These are phyloP conservation scores for Platyscapa corneri DNA, from an alignment of 1,140 invertebrate genomes.

Conservation along the genomic window DNA sequence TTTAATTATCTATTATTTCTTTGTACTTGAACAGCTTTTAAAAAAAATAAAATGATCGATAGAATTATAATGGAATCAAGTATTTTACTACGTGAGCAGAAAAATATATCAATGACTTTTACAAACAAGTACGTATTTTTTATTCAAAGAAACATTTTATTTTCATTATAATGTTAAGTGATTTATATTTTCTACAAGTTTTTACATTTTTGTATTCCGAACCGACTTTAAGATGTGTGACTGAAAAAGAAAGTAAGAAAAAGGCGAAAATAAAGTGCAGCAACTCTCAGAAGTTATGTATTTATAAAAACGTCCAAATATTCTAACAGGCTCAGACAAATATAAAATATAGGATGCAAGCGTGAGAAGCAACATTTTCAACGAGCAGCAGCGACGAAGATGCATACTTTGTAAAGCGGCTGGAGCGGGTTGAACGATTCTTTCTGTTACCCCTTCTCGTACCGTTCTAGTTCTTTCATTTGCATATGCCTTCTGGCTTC, in stretches of 20 bases:
- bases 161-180: constrained; percentile 6
- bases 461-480: neutral
- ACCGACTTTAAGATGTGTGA: too few relatives aligned
- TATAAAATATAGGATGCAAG: constrained; percentile 1
- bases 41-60: too few relatives aligned
- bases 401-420: constrained; percentile 22
- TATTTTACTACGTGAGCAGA: too few relatives aligned
- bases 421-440: constrained; percentile 31
- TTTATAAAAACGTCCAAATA: neutral
- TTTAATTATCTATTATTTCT: too few relatives aligned
- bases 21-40: too few relatives aligned
- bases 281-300: neutral
- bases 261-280: neutral
- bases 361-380: constrained; percentile 27
- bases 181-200: too few relatives aligned
- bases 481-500: neutral
- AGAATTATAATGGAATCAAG: too few relatives aligned
- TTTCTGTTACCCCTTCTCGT: neutral
- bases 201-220: too few relatives aligned
- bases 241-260: too few relatives aligned
- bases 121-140: neutral
- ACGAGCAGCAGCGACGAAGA: constrained; percentile 9
- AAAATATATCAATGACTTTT: too few relatives aligned
- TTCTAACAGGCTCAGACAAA: neutral
- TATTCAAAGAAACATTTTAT: neutral